phyloP scores from a whole-genome alignment of 1,140 invertebrate species.

The Ditylenchus dipsaci region DNA sequence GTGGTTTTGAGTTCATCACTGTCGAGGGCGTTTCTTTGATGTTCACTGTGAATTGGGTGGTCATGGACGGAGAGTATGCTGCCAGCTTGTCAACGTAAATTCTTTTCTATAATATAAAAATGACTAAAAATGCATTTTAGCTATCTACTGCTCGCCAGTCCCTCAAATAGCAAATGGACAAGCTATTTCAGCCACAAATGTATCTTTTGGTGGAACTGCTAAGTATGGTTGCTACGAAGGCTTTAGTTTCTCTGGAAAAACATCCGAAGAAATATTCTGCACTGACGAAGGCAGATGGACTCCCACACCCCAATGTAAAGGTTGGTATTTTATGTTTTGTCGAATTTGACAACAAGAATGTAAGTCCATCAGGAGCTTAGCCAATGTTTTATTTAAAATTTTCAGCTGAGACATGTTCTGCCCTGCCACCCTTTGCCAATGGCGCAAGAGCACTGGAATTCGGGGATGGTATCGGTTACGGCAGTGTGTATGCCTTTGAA shows the following conservation, averaged over 20 bases:
- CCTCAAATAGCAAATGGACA: slow-evolving; percentile 95
- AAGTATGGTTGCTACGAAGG: slow-evolving; percentile 94
- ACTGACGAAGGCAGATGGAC: slow-evolving; percentile 53
- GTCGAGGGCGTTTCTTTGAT: slow-evolving; percentile 51
- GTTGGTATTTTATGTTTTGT: background rate
- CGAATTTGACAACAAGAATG: too few relatives aligned
- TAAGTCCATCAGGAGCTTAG: background rate
- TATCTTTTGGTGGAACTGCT: slow-evolving; percentile 83
- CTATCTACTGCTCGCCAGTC: slow-evolving; percentile 91
- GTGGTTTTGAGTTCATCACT: slow-evolving; percentile 88
- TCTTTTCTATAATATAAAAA: background rate
- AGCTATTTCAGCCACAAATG: slow-evolving; percentile 86
- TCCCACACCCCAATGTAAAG: slow-evolving; percentile 33
- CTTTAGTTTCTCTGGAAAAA: slow-evolving; percentile 81
- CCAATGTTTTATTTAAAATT: background rate
- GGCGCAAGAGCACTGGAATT: slow-evolving; percentile 82
- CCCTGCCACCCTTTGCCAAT: slow-evolving; percentile 78
- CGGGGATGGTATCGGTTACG: slow-evolving; percentile 85
- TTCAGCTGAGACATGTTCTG: slow-evolving; percentile 70
- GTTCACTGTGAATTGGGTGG: slow-evolving; percentile 75
- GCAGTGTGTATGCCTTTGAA: slow-evolving; percentile 86
- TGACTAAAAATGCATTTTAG: slow-evolving; percentile 61
- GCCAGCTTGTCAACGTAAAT: slow-evolving; percentile 80
- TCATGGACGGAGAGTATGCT: slow-evolving; percentile 84
- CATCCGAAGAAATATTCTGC: slow-evolving; percentile 68